Evolutionary conservation across 2,888 invertebrate genomes (phyloP).

Genomic region (Pasiphila rectangulata): DNA sequence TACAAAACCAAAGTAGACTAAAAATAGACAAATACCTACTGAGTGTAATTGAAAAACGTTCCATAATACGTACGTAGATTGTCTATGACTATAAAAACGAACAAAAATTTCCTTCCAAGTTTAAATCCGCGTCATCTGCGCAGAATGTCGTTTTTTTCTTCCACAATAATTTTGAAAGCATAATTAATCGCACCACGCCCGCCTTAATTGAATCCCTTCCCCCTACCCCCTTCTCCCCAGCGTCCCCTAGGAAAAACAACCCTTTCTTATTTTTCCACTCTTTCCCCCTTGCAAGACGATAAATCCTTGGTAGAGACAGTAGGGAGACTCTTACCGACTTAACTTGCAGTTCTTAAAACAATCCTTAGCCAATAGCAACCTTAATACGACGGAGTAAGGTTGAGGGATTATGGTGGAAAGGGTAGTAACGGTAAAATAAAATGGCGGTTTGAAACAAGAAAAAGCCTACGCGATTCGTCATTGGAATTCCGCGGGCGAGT

Average conservation of each 20-base stretch:
- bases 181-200: constrained; percentile 73
- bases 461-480: constrained; percentile 78
- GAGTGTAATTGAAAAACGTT: too few relatives aligned
- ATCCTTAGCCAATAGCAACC: neutral
- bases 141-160: constrained; percentile 43
- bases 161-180: constrained; percentile 60
- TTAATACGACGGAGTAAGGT: constrained; percentile 2
- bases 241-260: constrained; percentile 76
- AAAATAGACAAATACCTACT: too few relatives aligned
- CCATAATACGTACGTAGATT: too few relatives aligned
- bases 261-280: constrained; percentile 78
- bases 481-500: constrained; percentile 77
- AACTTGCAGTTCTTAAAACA: constrained; percentile 10
- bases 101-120: constrained; percentile 16
- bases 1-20: too few relatives aligned
- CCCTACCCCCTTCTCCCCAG: constrained; percentile 55
- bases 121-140: constrained; percentile 30
- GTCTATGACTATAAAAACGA: neutral
- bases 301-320: constrained; percentile 78
- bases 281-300: constrained; percentile 76
- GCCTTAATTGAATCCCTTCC: constrained; percentile 75
- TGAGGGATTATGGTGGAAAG: constrained; percentile 6
- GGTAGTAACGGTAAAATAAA: constrained; percentile 26
- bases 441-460: constrained; percentile 66
- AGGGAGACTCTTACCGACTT: constrained; percentile 67